Evolutionary conservation across 2,797 vertebrate species (phyloP), one percentile per base, ranked within the genome.

Genomic region (Rhyacichthys aspro): DNA sequence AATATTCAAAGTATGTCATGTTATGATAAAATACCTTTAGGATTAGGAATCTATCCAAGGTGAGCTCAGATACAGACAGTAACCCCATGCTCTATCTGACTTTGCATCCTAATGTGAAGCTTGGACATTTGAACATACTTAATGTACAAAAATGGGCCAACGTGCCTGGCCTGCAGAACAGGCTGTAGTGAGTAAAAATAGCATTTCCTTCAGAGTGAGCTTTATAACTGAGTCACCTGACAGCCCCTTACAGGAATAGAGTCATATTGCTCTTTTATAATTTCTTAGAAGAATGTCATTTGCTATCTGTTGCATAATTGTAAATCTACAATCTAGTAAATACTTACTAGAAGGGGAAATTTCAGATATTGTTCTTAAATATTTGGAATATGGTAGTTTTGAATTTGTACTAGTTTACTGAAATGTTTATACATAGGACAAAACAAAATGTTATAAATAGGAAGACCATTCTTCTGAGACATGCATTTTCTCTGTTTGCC

Each of bases 131-230:
- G 16, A 60, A 63, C 54, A 68, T 7, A 10, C 11, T 18, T 43
- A 59, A 49, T 32, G 23, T 63, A 9, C 37, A 57, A 36, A 79
- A 81, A 68, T n/a, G 38, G 58, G 65, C 50, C 65, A 63, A 66
- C 47, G 32, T 61, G 59, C 55, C 55, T 48, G 52, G 63, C 65
- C 56, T 81, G 76, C 74, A 72, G 69, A 74, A 79, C 80, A 78
- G 53, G 48, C 66, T 43, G 41, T 37, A 59, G 67, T 55, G 81
- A 78, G 34, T 78, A 87, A 80, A 89, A 89, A 90, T 86, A 86
- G 78, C 70, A 61, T 61, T 71, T 74, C 49, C 63, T 56, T 65
- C 63, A 63, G 74, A 74, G 63, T 52, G 49, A 73, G 71, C 63
- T 74, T 50, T 70, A 55, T 54, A 37, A 76, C 64, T 82, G 76